Conservation (phyloP, 1,140 invertebrate species). For the Drosophila watanabei region DNA sequence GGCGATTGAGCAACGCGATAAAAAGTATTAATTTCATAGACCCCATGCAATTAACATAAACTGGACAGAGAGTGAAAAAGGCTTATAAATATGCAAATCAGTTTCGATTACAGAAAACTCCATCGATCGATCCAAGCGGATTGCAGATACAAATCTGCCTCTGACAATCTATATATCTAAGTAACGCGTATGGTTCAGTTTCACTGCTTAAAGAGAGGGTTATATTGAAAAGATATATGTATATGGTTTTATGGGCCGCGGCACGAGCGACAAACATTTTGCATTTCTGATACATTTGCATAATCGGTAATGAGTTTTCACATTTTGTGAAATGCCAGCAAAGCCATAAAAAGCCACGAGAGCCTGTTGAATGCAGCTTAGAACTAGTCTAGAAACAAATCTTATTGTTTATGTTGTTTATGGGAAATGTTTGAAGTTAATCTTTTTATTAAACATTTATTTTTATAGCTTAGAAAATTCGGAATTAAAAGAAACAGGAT, state of each 20-base stretch:
- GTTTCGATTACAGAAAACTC: slow-evolving; percentile 68
- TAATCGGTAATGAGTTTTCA: slow-evolving; percentile 61
- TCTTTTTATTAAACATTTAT: slow-evolving; percentile 10
- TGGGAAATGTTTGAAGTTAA: slow-evolving; percentile 19
- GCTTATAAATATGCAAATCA: slow-evolving; percentile 82
- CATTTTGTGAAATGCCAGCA: slow-evolving; percentile 60
- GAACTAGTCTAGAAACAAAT: slow-evolving; percentile 39
- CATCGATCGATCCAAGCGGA: slow-evolving; percentile 8
- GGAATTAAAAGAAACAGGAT: neutral
- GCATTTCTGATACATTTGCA: slow-evolving; percentile 64
- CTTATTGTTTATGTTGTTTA: slow-evolving; percentile 24
- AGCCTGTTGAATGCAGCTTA: slow-evolving; percentile 51
- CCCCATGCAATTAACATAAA: slow-evolving; percentile 79
- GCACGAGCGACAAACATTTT: slow-evolving; percentile 71
- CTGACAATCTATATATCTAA: slow-evolving; percentile 40
- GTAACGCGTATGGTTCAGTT: slow-evolving; percentile 41
- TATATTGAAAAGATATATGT: slow-evolving; percentile 1
- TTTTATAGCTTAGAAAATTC: neutral
- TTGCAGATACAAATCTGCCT: slow-evolving; percentile 40
- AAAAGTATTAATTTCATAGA: slow-evolving; percentile 84
- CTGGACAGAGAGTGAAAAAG: slow-evolving; percentile 57
- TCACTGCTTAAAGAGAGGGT: slow-evolving; percentile 16
- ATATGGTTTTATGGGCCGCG: slow-evolving; percentile 44
- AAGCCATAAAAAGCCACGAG: slow-evolving; percentile 52
- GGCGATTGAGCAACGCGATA: slow-evolving; percentile 80